A percentile compares a stretch with the other conserved stretches of the same genome.
Evolutionary conservation across 1,140 invertebrate genomes (phyloP).

Genomic region (Micrasema minimum): DNA sequence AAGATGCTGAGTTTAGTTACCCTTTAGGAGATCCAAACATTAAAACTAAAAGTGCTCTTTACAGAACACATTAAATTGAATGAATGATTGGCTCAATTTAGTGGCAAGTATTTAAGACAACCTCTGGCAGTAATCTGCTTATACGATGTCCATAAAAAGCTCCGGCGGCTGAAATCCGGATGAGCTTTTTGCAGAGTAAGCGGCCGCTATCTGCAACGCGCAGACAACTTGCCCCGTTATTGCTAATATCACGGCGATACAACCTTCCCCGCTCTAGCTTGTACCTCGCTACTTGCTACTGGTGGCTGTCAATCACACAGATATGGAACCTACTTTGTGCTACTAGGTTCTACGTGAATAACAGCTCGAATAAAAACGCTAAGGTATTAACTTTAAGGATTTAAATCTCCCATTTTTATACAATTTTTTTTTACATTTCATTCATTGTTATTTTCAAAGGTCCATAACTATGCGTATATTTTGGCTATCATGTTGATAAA

Average conservation of each 20-base stretch:
- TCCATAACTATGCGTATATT: too few species aligned
- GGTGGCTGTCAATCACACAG: conserved; percentile 11
- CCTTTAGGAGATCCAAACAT: too few species aligned
- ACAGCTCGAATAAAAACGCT: too few species aligned
- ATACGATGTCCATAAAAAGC: conserved; percentile 45
- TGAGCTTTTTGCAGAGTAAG: conserved; percentile 34
- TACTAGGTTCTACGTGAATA: background rate
- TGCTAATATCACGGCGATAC: conserved; percentile 18
- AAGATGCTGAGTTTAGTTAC: background rate
- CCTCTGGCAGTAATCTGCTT: conserved; percentile 42
- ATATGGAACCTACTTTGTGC: background rate
- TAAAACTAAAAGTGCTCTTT: conserved; percentile 2
- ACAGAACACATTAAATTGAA: conserved; percentile 40
- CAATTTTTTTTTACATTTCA: too few species aligned
- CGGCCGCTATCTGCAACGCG: conserved; percentile 26
- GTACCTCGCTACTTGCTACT: background rate
- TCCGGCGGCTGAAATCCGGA: conserved; percentile 24
- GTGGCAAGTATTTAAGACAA: conserved; percentile 35
- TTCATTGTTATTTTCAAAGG: too few species aligned
- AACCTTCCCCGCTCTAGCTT: background rate
- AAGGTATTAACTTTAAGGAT: too few species aligned
- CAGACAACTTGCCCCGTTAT: conserved; percentile 26
- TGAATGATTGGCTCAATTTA: conserved; percentile 38
- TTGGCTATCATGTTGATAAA: too few species aligned
- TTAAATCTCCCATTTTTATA: too few species aligned